These are phyloP conservation scores for Synanthedon myopaeformis DNA, from an alignment of 2,888 invertebrate species.

Conservation along the genomic window DNA sequence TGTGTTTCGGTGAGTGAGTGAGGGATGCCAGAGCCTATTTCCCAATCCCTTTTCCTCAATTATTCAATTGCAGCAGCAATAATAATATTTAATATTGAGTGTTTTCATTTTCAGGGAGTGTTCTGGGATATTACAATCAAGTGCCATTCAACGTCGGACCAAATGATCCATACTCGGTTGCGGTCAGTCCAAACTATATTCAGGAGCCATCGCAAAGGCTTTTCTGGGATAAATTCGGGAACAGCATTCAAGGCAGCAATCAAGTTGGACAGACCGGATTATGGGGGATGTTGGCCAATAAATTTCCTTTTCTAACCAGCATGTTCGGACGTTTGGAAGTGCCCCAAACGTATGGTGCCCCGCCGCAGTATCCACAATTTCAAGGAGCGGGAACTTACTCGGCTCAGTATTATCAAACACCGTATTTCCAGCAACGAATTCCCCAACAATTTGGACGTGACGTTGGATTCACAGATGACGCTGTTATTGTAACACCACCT, in stretches of 20 bases:
- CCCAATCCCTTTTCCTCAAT: too few relatives aligned
- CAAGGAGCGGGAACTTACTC: constrained; percentile 14
- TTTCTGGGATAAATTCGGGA: constrained; percentile 38
- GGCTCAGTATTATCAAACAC: constrained; percentile 21
- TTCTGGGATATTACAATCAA: constrained; percentile 44
- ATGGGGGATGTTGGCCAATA: constrained; percentile 55
- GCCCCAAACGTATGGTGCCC: constrained; percentile 34
- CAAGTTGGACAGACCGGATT: constrained; percentile 57
- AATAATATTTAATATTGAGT: neutral
- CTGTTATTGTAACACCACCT: constrained; percentile 58
- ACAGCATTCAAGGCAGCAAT: constrained; percentile 39
- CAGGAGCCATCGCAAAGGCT: constrained; percentile 51
- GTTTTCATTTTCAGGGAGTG: constrained; percentile 28
- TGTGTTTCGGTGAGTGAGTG: too few relatives aligned
- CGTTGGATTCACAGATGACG: constrained; percentile 55
- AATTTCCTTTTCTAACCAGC: constrained; percentile 51
- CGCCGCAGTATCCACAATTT: constrained; percentile 22
- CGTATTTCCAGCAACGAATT: constrained; percentile 6
- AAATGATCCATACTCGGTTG: constrained; percentile 41
- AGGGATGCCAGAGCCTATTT: too few relatives aligned
- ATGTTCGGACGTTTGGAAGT: constrained; percentile 56
- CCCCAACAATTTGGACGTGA: constrained; percentile 35
- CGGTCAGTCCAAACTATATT: constrained; percentile 26
- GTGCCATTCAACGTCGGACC: constrained; percentile 43
- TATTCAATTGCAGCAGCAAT: neutral